Percentiles rank a stretch among this genome's conserved stretches.
Evolutionary conservation across 2,797 vertebrate species (phyloP).

Genomic region (Amblyraja radiata): DNA sequence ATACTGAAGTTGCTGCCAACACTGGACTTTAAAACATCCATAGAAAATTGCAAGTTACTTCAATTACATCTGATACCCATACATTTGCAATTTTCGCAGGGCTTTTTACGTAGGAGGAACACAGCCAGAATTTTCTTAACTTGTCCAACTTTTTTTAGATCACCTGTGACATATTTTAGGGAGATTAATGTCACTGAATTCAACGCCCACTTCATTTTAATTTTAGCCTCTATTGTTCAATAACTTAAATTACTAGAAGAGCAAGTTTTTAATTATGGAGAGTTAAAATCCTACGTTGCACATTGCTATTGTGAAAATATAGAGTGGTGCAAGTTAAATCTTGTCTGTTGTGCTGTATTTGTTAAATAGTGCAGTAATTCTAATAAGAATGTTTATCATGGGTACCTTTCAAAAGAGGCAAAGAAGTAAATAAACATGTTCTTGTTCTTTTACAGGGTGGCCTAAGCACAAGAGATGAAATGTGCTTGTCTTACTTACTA

Average conservation of each 20-base stretch:
- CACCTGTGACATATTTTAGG: neutral
- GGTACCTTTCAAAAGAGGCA: slow-evolving; percentile 39
- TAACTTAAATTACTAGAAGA: too few relatives aligned
- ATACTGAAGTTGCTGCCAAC: too few relatives aligned
- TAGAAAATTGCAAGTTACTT: too few relatives aligned
- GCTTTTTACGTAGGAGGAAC: neutral
- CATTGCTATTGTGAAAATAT: neutral
- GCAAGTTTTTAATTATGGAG: neutral
- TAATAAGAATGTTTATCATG: slow-evolving; percentile 28
- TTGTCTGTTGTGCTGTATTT: neutral
- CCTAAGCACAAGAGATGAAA: slow-evolving; percentile 74
- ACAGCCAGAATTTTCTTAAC: neutral
- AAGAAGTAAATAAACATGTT: slow-evolving; percentile 36
- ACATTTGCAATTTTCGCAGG: neutral
- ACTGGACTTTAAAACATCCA: too few relatives aligned
- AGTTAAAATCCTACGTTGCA: neutral
- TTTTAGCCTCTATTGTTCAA: neutral
- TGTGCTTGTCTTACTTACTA: slow-evolving; percentile 77
- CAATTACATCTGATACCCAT: neutral
- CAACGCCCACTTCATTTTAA: neutral
- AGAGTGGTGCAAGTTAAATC: neutral
- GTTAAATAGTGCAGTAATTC: neutral
- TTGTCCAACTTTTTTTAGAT: neutral
- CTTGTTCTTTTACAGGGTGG: slow-evolving; percentile 65
- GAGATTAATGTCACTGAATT: neutral